A percentile compares a stretch with the other conserved stretches of the same genome.
phyloP scores from a whole-genome alignment of 1,140 invertebrate genomes.

The Atta texana region DNA sequence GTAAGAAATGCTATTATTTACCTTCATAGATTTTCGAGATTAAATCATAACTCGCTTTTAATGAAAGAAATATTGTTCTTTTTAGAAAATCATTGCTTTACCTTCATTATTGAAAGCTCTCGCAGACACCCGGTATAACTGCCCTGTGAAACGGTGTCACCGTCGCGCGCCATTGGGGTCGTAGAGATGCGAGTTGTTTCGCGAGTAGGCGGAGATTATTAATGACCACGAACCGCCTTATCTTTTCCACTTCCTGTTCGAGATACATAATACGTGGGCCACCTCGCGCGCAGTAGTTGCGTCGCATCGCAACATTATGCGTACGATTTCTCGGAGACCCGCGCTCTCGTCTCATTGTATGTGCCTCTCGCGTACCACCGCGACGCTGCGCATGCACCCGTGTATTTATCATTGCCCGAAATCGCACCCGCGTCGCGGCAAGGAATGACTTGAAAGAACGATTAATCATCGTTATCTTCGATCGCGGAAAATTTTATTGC shows the following conservation, averaged over 20 bases:
- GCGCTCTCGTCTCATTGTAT: constrained; percentile 35
- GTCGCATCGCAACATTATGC: constrained; percentile 58
- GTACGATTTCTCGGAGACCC: constrained; percentile 32
- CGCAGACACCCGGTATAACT: constrained; percentile 11
- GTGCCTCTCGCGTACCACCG: constrained; percentile 19
- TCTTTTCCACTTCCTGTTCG: constrained; percentile 76
- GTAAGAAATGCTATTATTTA: too few species aligned
- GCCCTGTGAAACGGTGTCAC: constrained; percentile 56
- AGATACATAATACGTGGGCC: constrained; percentile 75
- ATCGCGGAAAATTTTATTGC: constrained; percentile 41
- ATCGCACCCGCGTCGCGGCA: constrained; percentile 13
- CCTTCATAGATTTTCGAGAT: not conserved
- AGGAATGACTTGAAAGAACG: constrained; percentile 18
- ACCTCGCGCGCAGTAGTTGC: constrained; percentile 65
- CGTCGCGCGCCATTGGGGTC: constrained; percentile 37
- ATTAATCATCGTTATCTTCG: constrained; percentile 48
- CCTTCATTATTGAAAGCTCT: constrained; percentile 1
- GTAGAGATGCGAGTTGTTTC: constrained; percentile 43
- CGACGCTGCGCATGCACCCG: constrained; percentile 28
- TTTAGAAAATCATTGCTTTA: not conserved
- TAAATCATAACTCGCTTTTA: not conserved
- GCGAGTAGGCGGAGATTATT: constrained; percentile 67
- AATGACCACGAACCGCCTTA: constrained; percentile 71
- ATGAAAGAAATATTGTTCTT: not conserved
- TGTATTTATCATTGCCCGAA: constrained; percentile 46